Percentiles rank a stretch among this genome's conserved stretches.
These are phyloP conservation scores for Hypotaenidia philippensis DNA, from an alignment of 2,797 vertebrate species.

Conservation along the genomic window DNA sequence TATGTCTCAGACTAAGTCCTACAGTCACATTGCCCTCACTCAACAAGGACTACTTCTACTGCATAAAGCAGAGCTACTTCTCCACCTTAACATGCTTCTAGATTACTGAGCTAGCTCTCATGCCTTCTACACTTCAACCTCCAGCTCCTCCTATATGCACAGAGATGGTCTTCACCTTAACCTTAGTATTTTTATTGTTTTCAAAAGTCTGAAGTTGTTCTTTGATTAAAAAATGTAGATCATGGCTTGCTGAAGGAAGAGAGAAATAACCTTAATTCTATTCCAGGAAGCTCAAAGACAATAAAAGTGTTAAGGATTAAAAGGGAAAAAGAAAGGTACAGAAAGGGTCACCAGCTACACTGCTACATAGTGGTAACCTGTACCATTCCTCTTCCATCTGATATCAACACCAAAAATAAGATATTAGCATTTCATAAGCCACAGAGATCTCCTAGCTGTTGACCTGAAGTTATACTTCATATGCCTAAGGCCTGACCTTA, in stretches of 20 bases:
- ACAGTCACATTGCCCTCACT: rapidly evolving
- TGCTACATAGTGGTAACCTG: neutral
- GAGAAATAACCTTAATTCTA: neutral
- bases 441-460: neutral
- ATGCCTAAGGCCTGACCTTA: neutral
- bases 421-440: neutral
- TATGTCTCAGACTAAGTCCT: neutral
- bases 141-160: neutral
- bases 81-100: neutral
- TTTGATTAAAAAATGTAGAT: neutral
- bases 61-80: neutral
- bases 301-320: neutral
- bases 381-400: neutral
- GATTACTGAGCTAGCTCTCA: rapidly evolving
- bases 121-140: neutral
- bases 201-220: neutral
- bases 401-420: neutral
- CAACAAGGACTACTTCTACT: neutral
- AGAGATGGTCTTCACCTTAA: neutral
- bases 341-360: neutral
- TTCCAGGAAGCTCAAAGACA: neutral
- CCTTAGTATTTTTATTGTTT: neutral
- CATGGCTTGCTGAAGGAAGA: rapidly evolving
- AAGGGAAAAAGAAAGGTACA: neutral
- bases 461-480: neutral